A percentile compares a stretch with the other conserved stretches of the same genome.
These are phyloP conservation scores for Lordiphosa mommai DNA, from an alignment of 1,140 invertebrate species.

Conservation along the genomic window DNA sequence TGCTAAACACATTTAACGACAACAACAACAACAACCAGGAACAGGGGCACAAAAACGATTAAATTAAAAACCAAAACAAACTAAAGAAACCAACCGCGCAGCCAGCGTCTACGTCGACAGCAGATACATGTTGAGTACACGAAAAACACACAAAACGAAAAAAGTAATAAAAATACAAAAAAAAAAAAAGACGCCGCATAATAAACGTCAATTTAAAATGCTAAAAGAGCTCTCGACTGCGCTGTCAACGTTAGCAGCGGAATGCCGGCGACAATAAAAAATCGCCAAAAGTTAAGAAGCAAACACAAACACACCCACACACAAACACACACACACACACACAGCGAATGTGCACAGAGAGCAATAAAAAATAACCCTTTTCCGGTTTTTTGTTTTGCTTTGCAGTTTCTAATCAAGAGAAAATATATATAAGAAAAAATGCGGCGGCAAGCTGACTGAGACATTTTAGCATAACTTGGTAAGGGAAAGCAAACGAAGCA, in stretches of 20 bases:
- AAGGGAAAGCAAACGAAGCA: background rate
- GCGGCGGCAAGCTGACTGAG: slow-evolving; percentile 1
- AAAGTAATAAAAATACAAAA: slow-evolving; percentile 23
- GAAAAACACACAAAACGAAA: slow-evolving; percentile 39
- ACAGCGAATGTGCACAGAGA: slow-evolving; percentile 52
- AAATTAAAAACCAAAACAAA: slow-evolving; percentile 77
- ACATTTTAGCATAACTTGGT: slow-evolving; percentile 25
- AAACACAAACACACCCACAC: slow-evolving; percentile 49
- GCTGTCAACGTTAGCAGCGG: slow-evolving; percentile 22
- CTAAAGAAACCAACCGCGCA: slow-evolving; percentile 62
- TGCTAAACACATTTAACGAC: slow-evolving; percentile 76
- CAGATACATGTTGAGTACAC: slow-evolving; percentile 67
- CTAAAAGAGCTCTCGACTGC: slow-evolving; percentile 52
- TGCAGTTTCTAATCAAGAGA: slow-evolving; percentile 74
- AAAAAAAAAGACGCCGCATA: slow-evolving; percentile 44
- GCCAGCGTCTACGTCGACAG: slow-evolving; percentile 24
- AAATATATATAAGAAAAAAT: slow-evolving; percentile 56
- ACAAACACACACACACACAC: slow-evolving; percentile 22
- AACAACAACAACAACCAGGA: slow-evolving; percentile 54
- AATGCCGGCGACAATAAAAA: slow-evolving; percentile 69
- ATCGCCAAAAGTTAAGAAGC: slow-evolving; percentile 74
- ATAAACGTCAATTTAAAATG: slow-evolving; percentile 78
- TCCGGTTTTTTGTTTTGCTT: slow-evolving; percentile 76
- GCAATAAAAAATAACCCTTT: slow-evolving; percentile 76
- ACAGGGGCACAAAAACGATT: slow-evolving; percentile 66